Evolutionary conservation across 2,888 invertebrate species (phyloP).

Genomic region (Eudasyphora cyanicolor): DNA sequence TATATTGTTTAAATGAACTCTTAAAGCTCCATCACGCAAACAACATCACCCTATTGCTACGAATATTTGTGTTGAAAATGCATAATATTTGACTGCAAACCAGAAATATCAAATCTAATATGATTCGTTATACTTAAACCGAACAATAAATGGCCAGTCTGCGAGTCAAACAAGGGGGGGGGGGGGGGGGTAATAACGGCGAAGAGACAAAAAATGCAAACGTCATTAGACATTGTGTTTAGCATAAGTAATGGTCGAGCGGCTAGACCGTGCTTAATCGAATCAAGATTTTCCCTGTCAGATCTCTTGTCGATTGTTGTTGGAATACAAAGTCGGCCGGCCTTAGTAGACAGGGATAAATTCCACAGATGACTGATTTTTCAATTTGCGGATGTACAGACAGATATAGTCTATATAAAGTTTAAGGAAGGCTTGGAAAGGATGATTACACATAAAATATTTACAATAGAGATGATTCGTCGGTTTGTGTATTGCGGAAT

Average conservation of each 20-base stretch:
- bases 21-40: too few relatives aligned
- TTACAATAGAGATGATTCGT: background rate
- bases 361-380: constrained; percentile 5
- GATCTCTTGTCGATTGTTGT: background rate
- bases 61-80: background rate
- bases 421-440: background rate
- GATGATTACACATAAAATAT: background rate
- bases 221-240: constrained; percentile 51
- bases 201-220: constrained; percentile 52
- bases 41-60: background rate
- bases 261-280: constrained; percentile 32
- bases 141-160: constrained; percentile 30
- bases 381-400: background rate
- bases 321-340: background rate
- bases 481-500: background rate
- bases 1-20: too few relatives aligned
- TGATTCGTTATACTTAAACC: constrained; percentile 39
- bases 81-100: constrained; percentile 31
- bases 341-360: background rate
- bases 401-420: background rate
- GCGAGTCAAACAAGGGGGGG: background rate
- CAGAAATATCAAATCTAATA: constrained; percentile 41
- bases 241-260: constrained; percentile 23
- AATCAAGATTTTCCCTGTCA: constrained; percentile 25
- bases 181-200: background rate